Percentiles rank a stretch among this genome's conserved stretches.
These are phyloP conservation scores for Colistium nudipinnis DNA, from an alignment of 2,113 vertebrate species.

Conservation along the genomic window DNA sequence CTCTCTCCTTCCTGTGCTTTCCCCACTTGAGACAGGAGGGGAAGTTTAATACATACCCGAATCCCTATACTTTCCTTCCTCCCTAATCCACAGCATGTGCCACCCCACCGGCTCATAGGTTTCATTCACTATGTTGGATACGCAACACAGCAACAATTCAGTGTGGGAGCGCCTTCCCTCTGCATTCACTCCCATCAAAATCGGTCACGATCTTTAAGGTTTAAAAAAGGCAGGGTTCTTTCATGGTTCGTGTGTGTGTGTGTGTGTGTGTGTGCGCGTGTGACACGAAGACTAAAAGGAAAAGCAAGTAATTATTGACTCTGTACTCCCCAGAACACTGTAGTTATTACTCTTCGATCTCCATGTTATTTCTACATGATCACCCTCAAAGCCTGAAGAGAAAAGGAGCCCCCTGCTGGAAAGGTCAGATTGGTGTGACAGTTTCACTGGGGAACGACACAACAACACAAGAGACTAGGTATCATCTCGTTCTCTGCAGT, in stretches of 20 bases:
- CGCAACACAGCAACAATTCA: conserved; percentile 9
- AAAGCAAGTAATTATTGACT: not conserved
- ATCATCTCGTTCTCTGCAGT: too few species aligned
- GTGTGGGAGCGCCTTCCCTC: not conserved
- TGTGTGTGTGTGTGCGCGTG: not conserved
- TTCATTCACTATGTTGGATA: conserved; percentile 10
- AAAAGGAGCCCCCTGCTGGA: conserved; percentile 62
- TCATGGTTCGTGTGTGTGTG: too few species aligned
- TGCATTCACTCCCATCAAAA: not conserved
- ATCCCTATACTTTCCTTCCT: conserved; percentile 65
- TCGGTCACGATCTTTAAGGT: not conserved
- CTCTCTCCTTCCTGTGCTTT: conserved; percentile 87
- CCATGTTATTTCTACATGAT: not conserved
- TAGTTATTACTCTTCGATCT: conserved; percentile 3
- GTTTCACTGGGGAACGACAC: too few species aligned
- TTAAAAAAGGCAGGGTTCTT: too few species aligned
- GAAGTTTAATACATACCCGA: conserved; percentile 73
- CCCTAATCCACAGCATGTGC: conserved; percentile 79
- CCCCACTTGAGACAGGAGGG: conserved; percentile 78
- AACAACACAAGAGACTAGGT: too few species aligned
- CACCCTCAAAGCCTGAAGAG: not conserved
- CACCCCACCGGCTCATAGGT: conserved; percentile 44
- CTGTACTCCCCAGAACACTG: not conserved
- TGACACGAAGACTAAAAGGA: not conserved
- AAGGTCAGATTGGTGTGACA: not conserved